Conservation (phyloP, 2,797 vertebrate species). For the Diceros bicornis region DNA sequence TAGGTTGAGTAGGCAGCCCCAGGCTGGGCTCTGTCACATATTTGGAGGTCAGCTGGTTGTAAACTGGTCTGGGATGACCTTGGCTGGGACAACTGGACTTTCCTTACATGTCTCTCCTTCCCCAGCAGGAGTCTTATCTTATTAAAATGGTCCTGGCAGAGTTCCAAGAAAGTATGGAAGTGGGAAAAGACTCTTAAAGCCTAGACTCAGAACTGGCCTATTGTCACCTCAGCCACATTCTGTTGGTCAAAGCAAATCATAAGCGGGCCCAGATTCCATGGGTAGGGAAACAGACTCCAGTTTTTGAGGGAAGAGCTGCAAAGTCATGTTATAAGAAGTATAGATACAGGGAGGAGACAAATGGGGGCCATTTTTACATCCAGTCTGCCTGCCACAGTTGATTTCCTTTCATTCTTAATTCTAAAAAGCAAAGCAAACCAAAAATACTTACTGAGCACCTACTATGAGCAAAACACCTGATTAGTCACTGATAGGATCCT, state of each 20-base stretch:
- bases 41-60: neutral
- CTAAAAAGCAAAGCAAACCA: neutral
- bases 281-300: neutral
- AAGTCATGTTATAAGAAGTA: neutral
- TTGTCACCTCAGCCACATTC: neutral
- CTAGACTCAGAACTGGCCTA: neutral
- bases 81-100: neutral
- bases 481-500: neutral
- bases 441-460: constrained; percentile 1
- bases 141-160: constrained; percentile 1
- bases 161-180: neutral
- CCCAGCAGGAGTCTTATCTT: neutral
- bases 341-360: neutral
- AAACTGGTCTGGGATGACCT: neutral
- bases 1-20: neutral
- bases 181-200: neutral
- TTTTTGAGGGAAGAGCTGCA: neutral
- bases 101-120: neutral
- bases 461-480: neutral
- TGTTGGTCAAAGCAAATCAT: neutral
- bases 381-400: neutral
- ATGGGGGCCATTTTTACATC: neutral
- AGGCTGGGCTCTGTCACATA: neutral
- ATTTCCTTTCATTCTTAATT: constrained; percentile 21
- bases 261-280: neutral